These are phyloP conservation scores for Drosophila quinaria DNA, from an alignment of 2,888 invertebrate genomes.

Conservation along the genomic window DNA sequence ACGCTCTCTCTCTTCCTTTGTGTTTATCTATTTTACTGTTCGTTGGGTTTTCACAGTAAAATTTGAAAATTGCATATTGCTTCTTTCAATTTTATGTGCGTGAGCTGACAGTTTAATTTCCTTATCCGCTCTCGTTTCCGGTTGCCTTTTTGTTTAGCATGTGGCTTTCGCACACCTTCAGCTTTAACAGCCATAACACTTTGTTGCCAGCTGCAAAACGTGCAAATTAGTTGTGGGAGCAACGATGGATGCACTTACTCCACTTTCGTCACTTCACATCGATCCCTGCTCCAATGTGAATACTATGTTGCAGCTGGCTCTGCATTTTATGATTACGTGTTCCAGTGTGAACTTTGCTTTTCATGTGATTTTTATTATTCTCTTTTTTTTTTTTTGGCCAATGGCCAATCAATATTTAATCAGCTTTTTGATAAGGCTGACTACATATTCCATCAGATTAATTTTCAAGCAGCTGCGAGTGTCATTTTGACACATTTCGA, in stretches of 20 bases:
- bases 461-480: not conserved
- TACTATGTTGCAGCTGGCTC: slow-evolving; percentile 57
- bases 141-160: slow-evolving; percentile 20
- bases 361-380: not conserved
- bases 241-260: slow-evolving; percentile 14
- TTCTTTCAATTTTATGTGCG: slow-evolving; percentile 25
- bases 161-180: slow-evolving; percentile 14
- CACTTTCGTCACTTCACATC: slow-evolving; percentile 12
- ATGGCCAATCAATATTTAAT: slow-evolving; percentile 8
- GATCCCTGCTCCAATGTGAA: slow-evolving; percentile 9
- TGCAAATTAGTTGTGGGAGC: slow-evolving; percentile 65
- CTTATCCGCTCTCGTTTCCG: slow-evolving; percentile 35
- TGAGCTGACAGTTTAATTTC: slow-evolving; percentile 22
- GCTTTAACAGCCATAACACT: slow-evolving; percentile 22
- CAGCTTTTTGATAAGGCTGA: slow-evolving; percentile 2
- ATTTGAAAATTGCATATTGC: slow-evolving; percentile 5
- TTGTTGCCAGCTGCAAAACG: slow-evolving; percentile 49
- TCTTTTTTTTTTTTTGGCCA: slow-evolving; percentile 11
- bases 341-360: not conserved
- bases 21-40: not conserved
- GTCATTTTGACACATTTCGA: not conserved
- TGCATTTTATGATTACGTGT: slow-evolving; percentile 26
- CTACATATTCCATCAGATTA: not conserved
- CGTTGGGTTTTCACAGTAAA: not conserved
- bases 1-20: no score